phyloP scores from a whole-genome alignment of 1,140 invertebrate genomes.

The Lutraria rhynchaena region DNA sequence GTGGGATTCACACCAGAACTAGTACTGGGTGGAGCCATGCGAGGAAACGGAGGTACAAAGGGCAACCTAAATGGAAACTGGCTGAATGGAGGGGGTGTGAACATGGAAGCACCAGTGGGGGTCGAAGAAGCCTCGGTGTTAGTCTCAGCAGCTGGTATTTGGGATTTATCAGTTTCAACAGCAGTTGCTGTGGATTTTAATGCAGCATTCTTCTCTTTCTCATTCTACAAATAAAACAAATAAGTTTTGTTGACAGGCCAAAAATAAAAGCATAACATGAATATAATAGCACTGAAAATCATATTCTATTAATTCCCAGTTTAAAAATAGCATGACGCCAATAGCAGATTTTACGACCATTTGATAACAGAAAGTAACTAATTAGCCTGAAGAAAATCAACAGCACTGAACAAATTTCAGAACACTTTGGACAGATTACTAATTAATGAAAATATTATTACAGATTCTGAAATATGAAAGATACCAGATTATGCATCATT shows the following conservation, averaged over 20 bases:
- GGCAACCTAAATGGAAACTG: constrained; percentile 52
- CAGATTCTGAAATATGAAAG: too few relatives aligned
- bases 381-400: too few relatives aligned
- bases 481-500: neutral
- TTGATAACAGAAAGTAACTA: too few relatives aligned
- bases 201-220: constrained; percentile 62
- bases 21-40: neutral
- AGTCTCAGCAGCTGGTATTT: neutral
- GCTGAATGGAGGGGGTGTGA: constrained; percentile 16
- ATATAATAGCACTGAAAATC: neutral
- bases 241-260: neutral
- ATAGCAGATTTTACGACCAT: too few relatives aligned
- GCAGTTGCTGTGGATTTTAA: neutral
- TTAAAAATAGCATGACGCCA: too few relatives aligned
- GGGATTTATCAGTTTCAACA: neutral
- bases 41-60: constrained; percentile 35
- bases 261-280: neutral
- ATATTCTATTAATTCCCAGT: too few relatives aligned
- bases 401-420: neutral
- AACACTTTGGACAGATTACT: too few relatives aligned
- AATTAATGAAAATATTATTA: too few relatives aligned
- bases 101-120: neutral
- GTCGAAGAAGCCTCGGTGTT: constrained; percentile 18
- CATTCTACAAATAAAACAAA: constrained; percentile 33
- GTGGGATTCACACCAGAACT: neutral